A percentile compares a stretch with the other conserved stretches of the same genome.
These are phyloP conservation scores for Heteropelma amictum DNA, from an alignment of 2,888 invertebrate genomes.

Conservation along the genomic window DNA sequence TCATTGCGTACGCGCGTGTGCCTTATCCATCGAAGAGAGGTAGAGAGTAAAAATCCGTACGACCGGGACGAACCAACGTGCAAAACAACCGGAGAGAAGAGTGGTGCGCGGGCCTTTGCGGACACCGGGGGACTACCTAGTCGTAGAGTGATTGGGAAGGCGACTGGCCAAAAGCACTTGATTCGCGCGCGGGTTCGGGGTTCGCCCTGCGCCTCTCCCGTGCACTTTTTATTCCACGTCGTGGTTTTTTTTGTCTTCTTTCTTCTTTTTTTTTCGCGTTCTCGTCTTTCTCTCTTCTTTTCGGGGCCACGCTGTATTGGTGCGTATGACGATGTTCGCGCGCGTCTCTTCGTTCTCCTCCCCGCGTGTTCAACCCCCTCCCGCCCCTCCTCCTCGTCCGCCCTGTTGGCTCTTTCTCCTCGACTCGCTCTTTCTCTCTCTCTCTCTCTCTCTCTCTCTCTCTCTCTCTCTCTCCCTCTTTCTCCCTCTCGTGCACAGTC, in stretches of 20 bases:
- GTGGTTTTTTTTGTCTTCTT: conserved; percentile 45
- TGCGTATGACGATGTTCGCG: conserved; percentile 43
- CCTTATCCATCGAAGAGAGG: background rate
- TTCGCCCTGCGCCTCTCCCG: conserved; percentile 77
- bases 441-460: conserved; percentile 15
- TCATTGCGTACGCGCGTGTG: background rate
- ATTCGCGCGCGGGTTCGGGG: conserved; percentile 77
- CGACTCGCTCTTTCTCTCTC: background rate
- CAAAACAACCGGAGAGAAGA: conserved; percentile 54
- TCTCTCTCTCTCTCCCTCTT: conserved; percentile 2
- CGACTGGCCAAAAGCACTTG: conserved; percentile 78
- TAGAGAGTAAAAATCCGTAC: background rate
- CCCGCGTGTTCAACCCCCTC: background rate
- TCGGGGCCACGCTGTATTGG: conserved; percentile 51
- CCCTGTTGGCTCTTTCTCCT: background rate
- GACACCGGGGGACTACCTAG: conserved; percentile 78
- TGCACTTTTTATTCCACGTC: conserved; percentile 72
- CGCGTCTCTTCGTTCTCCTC: conserved; percentile 13
- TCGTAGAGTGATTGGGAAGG: conserved; percentile 78
- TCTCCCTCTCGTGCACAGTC: conserved; percentile 13
- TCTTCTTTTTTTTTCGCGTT: conserved; percentile 60
- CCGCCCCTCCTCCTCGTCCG: background rate
- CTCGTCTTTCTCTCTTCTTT: conserved; percentile 40
- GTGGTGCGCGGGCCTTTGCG: conserved; percentile 59
- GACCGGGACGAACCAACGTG: conserved; percentile 5